A percentile compares a stretch with the other conserved stretches of the same genome.
phyloP scores from a whole-genome alignment of 2,797 vertebrate genomes.

The Parauchenoglanis punctatus region DNA sequence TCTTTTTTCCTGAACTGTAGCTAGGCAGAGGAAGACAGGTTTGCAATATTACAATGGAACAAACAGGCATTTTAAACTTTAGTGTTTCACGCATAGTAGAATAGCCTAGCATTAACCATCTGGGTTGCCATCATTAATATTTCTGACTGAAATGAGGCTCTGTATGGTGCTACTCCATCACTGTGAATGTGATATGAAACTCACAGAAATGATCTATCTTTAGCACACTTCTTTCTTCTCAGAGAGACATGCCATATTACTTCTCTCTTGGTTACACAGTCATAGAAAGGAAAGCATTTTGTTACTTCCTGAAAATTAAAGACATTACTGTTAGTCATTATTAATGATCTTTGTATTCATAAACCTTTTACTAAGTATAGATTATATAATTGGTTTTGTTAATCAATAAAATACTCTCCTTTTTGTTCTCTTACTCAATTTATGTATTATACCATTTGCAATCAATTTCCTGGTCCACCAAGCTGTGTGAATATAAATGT shows the following conservation, averaged over 20 bases:
- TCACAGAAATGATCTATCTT: conserved; percentile 33
- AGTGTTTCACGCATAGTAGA: neutral
- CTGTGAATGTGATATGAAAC: neutral
- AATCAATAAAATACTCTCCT: neutral
- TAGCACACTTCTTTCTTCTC: conserved; percentile 34
- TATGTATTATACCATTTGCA: neutral
- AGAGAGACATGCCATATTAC: conserved; percentile 2
- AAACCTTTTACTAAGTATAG: neutral
- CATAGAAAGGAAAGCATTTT: neutral
- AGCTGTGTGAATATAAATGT: neutral
- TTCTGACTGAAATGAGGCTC: neutral
- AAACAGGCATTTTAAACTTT: neutral
- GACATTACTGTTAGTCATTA: neutral
- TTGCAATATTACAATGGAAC: neutral
- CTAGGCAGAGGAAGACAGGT: neutral
- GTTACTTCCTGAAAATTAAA: neutral
- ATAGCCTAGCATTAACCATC: neutral
- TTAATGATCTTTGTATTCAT: neutral
- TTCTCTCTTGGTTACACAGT: neutral
- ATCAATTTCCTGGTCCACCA: neutral
- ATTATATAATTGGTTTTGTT: neutral
- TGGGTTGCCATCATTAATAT: neutral
- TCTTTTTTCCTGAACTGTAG: neutral
- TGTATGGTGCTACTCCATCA: conserved; percentile 11
- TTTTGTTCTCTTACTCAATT: neutral